These are phyloP conservation scores for Gambusia affinis DNA, from an alignment of 2,113 vertebrate species.

Conservation along the genomic window DNA sequence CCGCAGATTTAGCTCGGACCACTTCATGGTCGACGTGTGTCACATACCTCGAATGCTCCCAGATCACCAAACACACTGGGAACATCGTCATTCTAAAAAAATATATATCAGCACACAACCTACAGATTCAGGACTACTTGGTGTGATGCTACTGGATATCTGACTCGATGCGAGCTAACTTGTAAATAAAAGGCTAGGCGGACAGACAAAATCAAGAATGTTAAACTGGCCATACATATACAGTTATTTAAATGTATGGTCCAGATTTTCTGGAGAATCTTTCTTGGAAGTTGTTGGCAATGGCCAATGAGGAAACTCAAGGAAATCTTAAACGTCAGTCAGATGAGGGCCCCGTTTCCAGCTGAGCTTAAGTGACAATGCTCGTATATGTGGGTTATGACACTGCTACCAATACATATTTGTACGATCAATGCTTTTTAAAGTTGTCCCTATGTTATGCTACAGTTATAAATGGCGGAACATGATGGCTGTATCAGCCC, in stretches of 20 bases:
- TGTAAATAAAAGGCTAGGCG: background rate
- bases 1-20: background rate
- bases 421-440: no score
- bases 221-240: background rate
- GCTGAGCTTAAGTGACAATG: background rate
- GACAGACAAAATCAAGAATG: background rate
- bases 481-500: no score
- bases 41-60: slow-evolving; percentile 22
- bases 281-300: no score
- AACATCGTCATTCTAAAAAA: background rate
- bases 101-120: background rate
- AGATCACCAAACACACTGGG: background rate
- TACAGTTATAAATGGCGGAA: no score
- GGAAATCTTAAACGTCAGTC: no score
- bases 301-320: no score
- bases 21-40: slow-evolving; percentile 14
- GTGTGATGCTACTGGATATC: no score
- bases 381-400: background rate
- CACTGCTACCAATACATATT: background rate
- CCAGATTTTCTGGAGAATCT: no score
- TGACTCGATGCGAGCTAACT: background rate
- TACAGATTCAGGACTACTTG: background rate
- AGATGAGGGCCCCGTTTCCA: background rate
- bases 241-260: no score
- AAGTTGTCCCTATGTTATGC: no score